These are phyloP conservation scores for Sebastes iracundus DNA, from an alignment of 2,797 vertebrate species.

Conservation along the genomic window DNA sequence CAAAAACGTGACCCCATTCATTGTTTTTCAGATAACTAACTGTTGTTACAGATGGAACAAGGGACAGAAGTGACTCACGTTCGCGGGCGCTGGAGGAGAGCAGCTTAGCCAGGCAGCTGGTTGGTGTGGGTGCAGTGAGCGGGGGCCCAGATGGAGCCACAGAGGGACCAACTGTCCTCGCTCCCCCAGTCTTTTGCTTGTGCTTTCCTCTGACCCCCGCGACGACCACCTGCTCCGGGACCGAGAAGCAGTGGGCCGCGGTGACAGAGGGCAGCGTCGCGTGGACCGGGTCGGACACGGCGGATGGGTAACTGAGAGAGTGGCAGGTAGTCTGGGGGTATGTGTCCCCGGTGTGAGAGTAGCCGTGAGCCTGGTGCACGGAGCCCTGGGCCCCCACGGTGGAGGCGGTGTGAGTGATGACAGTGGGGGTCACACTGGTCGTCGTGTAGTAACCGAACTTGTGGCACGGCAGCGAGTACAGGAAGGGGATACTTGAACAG, in stretches of 20 bases:
- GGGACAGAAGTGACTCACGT: slow-evolving; percentile 63
- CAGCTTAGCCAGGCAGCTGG: slow-evolving; percentile 87
- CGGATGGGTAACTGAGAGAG: slow-evolving; percentile 63
- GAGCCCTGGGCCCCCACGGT: slow-evolving; percentile 47
- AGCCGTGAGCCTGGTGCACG: slow-evolving; percentile 55
- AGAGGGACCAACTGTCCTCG: slow-evolving; percentile 44
- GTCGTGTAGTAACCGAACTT: slow-evolving; percentile 81
- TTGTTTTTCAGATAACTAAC: neutral
- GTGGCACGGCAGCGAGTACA: slow-evolving; percentile 69
- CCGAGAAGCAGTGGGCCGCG: slow-evolving; percentile 71
- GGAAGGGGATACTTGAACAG: slow-evolving; percentile 69
- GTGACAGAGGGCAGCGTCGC: slow-evolving; percentile 45
- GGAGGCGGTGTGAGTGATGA: slow-evolving; percentile 80
- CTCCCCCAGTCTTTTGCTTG: slow-evolving; percentile 75
- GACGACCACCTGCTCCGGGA: slow-evolving; percentile 65
- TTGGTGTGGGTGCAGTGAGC: slow-evolving; percentile 47
- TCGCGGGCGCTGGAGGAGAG: slow-evolving; percentile 78
- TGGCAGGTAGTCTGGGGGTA: slow-evolving; percentile 63
- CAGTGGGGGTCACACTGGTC: slow-evolving; percentile 52
- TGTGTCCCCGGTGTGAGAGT: slow-evolving; percentile 55
- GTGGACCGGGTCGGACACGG: slow-evolving; percentile 42
- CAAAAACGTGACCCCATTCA: neutral
- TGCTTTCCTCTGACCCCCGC: slow-evolving; percentile 61
- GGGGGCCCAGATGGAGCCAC: slow-evolving; percentile 7
- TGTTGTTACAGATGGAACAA: neutral